phyloP scores from a whole-genome alignment of 1,140 invertebrate species.

The Drosophila elegans region DNA sequence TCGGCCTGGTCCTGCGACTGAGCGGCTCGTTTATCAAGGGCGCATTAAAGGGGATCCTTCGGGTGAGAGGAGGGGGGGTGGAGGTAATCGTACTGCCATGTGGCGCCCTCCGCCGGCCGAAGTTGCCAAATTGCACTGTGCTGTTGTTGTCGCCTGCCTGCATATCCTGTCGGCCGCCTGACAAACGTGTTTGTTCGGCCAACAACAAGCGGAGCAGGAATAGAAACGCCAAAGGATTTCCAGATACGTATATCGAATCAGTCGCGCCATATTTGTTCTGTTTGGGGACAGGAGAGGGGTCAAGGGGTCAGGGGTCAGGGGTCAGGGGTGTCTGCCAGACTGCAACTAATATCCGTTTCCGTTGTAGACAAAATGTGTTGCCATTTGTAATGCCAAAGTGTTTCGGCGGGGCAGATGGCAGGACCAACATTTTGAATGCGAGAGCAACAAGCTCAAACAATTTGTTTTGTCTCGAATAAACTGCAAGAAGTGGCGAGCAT shows the following conservation, averaged over 20 bases:
- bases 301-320: constrained; percentile 9
- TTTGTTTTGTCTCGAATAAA: constrained; percentile 35
- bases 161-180: constrained; percentile 66
- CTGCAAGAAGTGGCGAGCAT: neutral
- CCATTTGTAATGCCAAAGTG: constrained; percentile 80
- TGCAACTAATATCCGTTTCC: constrained; percentile 84
- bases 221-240: constrained; percentile 16
- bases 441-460: constrained; percentile 52
- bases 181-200: constrained; percentile 73
- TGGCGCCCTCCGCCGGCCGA: constrained; percentile 55
- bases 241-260: constrained; percentile 51
- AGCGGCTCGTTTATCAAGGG: constrained; percentile 73
- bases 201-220: constrained; percentile 32
- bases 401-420: constrained; percentile 46
- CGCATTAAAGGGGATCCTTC: constrained; percentile 60
- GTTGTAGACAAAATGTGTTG: constrained; percentile 83
- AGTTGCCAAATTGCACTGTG: constrained; percentile 76
- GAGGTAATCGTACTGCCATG: constrained; percentile 57
- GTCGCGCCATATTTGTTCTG: constrained; percentile 30
- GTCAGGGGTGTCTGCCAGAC: constrained; percentile 44
- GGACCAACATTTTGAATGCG: constrained; percentile 31
- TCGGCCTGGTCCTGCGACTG: constrained; percentile 34
- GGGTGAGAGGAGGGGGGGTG: neutral
- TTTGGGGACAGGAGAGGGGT: neutral
- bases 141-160: constrained; percentile 50